phyloP scores from a whole-genome alignment of 1,140 invertebrate species.

The Chironomus tepperi region DNA sequence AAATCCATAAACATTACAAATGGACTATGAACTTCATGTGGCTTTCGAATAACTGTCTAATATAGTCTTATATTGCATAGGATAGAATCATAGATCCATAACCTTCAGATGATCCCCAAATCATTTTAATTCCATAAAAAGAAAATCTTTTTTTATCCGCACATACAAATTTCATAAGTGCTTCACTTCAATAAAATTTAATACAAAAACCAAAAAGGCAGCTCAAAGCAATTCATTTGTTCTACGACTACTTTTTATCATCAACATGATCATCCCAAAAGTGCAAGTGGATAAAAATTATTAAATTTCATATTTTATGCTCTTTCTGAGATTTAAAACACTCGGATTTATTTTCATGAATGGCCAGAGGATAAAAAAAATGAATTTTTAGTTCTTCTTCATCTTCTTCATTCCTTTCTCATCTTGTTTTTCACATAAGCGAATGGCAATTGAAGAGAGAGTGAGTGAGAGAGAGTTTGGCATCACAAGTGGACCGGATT shows the following conservation, averaged over 20 bases:
- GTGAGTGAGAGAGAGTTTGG: not conserved
- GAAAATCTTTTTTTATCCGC: too few species aligned
- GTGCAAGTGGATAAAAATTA: constrained; percentile 15
- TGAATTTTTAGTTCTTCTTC: not conserved
- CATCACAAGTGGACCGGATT: constrained; percentile 15
- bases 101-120: too few species aligned
- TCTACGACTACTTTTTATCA: not conserved
- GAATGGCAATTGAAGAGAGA: not conserved
- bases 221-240: not conserved
- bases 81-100: too few species aligned
- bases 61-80: too few species aligned
- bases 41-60: too few species aligned
- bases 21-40: too few species aligned
- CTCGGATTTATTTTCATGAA: constrained; percentile 5
- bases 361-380: not conserved
- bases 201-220: not conserved
- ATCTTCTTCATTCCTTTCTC: not conserved
- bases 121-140: too few species aligned
- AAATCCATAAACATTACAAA: too few species aligned
- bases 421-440: not conserved
- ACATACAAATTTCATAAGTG: too few species aligned
- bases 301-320: constrained; percentile 22
- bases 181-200: too few species aligned
- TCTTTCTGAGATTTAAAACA: constrained; percentile 18
- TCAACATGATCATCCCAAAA: constrained; percentile 6